Base-by-base conservation (phyloP, 2,113 vertebrate species). In the Hypocryptadius cinnamomeus region DNA sequence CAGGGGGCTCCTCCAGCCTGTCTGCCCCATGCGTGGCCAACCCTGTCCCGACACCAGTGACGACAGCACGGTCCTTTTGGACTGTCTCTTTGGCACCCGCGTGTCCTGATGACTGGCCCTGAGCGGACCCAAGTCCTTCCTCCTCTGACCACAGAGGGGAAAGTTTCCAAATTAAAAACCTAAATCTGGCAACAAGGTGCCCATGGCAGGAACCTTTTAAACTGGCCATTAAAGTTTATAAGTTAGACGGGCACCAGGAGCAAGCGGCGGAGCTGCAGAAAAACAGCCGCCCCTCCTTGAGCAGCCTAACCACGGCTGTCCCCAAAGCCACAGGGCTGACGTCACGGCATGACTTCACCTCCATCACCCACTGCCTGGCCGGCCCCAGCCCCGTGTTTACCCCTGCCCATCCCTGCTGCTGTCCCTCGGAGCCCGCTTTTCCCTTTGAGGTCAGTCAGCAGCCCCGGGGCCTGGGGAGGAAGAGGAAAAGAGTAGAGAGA, bases 121-220 rank as follows among this genome's bases (percentile, higher is more conserved):
- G 65, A 97, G 95, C 50, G 61, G 96, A 95, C 97, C 95, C 95
- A 93, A 97, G 96, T 97, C 96, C 97, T 98, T 98, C 97, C 97
- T 98, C 92, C 93, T 94, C 83, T 81, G 40, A 97, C 98, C 98
- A 97, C 98, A 98, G 97, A 96, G 94, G 92, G 95, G 93, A 97
- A 98, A 97, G 95, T 98, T 98, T 98, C 98, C 98, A 98, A 98
- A 98, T 98, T 97, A 98, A 98, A 98, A 98, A 97, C 97, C 98
- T 98, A 98, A 98, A 98, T 97, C 97, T 97, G 97, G 97, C 97
- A 98, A 97, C 96, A 96, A 97, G 98, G 97, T 98, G 97, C 97
- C 97, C 97, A 97, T 97, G 97, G 97, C 96, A 97, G 97, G 96
- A 97, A 97, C 97, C 97, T 97, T 97, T 97, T 97, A 98, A 98